Base-by-base conservation (phyloP, 2,113 vertebrate genomes). In the Aix galericulata region DNA sequence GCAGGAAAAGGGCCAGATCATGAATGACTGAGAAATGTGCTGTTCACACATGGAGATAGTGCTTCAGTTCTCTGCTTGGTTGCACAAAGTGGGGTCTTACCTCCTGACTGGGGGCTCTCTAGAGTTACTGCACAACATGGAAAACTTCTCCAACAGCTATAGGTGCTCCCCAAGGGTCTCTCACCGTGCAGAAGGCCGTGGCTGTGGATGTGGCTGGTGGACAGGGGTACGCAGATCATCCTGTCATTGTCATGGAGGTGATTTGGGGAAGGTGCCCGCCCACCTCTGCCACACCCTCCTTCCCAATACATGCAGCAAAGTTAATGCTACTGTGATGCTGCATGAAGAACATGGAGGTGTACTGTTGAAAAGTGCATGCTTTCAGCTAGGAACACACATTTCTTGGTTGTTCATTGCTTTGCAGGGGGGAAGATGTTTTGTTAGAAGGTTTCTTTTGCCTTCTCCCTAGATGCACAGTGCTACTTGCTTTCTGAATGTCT, bases 301-400 rank as follows among this genome's bases (percentile, higher is more conserved):
- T 48, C n/a, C 9, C 71, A 15, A 22, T 59, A 63, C 8, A 0
- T 14, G 32, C 46, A 55, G 13, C 0, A 1, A 50, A 58, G 44
- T 32, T 83, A 0, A 0, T 9, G 40, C 21, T 80, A 8, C 34
- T 62, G 52, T 4, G 11, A 13, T 52, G n/a, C 25, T 52, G 40
- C 53, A 34, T 29, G 63, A 25, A 66, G 32, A 18, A 36, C 32
- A 27, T 2, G 13, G 26, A 29, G 6, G 23, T 67, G 62, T 59
- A 5, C 10, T 53, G 27, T 18, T 36, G 83, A 12, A 50, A 78
- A 26, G 8, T 34, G 58, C 22, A 6, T 6, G 1, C 42, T 42
- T 64, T 26, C 27, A 46, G 5, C 74, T n/a, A 8, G 14, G 18
- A 13, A 17, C 72, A 21, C 13, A 60, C 44, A 23, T 42, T 81